Conservation (phyloP, 1,140 invertebrate genomes). For the Drosophila yakuba region DNA sequence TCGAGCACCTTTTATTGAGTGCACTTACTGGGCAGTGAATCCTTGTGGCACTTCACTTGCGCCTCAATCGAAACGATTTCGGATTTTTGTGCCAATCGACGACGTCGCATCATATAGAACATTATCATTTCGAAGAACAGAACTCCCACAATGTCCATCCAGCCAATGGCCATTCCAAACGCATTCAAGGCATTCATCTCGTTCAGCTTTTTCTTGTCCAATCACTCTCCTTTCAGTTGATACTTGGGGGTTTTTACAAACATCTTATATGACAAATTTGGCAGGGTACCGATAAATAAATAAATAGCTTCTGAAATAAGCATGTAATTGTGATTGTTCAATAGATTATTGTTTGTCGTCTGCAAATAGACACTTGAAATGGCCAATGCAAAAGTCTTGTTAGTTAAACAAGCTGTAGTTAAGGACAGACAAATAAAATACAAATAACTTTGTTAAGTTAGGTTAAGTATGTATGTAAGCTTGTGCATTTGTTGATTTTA, state of each 20-base stretch:
- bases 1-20: too few relatives aligned
- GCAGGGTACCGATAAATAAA: not conserved
- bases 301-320: not conserved
- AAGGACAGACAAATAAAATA: not conserved
- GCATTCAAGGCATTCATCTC: constrained; percentile 50
- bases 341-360: not conserved
- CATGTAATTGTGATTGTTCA: not conserved
- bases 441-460: not conserved
- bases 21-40: constrained; percentile 16
- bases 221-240: constrained; percentile 1
- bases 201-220: not conserved
- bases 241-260: not conserved
- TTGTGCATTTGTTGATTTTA: too few relatives aligned
- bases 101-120: constrained; percentile 38
- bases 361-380: not conserved
- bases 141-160: constrained; percentile 63
- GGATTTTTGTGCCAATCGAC: not conserved
- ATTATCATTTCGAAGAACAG: constrained; percentile 63
- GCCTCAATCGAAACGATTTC: not conserved
- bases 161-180: constrained; percentile 67
- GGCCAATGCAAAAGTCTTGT: not conserved
- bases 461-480: too few relatives aligned
- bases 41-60: not conserved
- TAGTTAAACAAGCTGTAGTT: not conserved
- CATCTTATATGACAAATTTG: constrained; percentile 7